phyloP scores from a whole-genome alignment of 2,113 vertebrate species.

The Morone saxatilis region DNA sequence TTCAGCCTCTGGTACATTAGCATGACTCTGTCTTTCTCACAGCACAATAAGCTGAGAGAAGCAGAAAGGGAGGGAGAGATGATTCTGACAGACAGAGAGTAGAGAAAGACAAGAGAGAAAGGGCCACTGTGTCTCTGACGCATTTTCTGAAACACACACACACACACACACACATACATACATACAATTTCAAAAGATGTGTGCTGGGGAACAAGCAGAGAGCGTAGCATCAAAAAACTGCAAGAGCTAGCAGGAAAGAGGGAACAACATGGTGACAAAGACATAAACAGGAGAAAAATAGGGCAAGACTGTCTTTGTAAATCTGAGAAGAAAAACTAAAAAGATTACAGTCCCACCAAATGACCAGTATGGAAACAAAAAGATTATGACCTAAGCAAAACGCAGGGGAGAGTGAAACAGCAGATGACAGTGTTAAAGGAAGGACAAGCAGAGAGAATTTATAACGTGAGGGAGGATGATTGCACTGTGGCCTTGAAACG shows the following conservation, averaged over 20 bases:
- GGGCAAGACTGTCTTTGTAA: background rate
- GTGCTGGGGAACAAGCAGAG: background rate
- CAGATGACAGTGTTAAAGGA: conserved; percentile 16
- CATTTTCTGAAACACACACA: conserved; percentile 28
- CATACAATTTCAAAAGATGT: background rate
- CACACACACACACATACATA: background rate
- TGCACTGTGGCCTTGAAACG: conserved; percentile 46
- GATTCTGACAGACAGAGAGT: background rate
- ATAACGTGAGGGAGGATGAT: conserved; percentile 23
- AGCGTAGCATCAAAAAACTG: background rate
- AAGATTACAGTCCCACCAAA: background rate
- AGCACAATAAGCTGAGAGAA: conserved; percentile 52
- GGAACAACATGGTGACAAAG: background rate
- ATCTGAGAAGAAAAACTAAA: too few relatives aligned
- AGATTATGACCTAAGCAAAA: conserved; percentile 1
- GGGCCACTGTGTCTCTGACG: conserved; percentile 8
- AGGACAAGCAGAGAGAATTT: conserved; percentile 17
- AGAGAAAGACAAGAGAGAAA: conserved; percentile 10
- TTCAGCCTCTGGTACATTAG: conserved; percentile 38
- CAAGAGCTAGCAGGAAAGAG: background rate
- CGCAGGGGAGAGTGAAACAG: conserved; percentile 14
- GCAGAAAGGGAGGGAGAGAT: background rate
- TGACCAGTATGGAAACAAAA: background rate
- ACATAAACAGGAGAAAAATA: background rate
- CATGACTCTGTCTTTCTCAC: conserved; percentile 48